Evolutionary conservation across 1,140 invertebrate genomes (phyloP).

Genomic region (Aphis gossypii): DNA sequence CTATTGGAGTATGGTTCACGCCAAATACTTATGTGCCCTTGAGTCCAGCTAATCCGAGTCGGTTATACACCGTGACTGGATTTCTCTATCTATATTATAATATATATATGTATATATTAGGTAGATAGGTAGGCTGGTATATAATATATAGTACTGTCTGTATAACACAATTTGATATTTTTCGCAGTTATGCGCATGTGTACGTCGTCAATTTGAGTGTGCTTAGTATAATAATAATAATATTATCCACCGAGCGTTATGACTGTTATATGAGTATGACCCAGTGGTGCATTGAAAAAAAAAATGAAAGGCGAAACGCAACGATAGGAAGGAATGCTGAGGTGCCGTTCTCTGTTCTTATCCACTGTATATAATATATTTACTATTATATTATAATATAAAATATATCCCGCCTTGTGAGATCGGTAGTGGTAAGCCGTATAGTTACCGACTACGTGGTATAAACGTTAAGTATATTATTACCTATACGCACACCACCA

Average conservation of each 20-base stretch:
- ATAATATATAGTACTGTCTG: background rate
- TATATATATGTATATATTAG: background rate
- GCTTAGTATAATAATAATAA: background rate
- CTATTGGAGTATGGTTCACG: background rate
- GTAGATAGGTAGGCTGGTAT: background rate
- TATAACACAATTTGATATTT: background rate
- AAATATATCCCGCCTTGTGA: background rate
- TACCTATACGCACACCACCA: conserved; percentile 9
- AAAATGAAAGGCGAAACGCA: conserved; percentile 31
- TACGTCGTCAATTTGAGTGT: background rate
- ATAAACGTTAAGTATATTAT: background rate
- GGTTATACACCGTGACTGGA: conserved; percentile 10
- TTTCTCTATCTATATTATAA: background rate
- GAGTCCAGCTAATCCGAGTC: conserved; percentile 22
- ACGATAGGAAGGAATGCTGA: background rate
- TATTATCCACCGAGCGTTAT: background rate
- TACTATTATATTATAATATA: too few species aligned
- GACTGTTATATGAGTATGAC: background rate
- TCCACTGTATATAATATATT: background rate
- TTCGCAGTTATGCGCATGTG: background rate
- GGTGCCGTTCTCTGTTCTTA: background rate
- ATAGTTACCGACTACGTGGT: conserved; percentile 7
- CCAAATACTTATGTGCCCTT: conserved; percentile 24
- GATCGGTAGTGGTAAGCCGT: background rate
- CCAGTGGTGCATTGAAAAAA: conserved; percentile 17